phyloP scores from a whole-genome alignment of 2,888 invertebrate species.

The Geophilus truncorum region DNA sequence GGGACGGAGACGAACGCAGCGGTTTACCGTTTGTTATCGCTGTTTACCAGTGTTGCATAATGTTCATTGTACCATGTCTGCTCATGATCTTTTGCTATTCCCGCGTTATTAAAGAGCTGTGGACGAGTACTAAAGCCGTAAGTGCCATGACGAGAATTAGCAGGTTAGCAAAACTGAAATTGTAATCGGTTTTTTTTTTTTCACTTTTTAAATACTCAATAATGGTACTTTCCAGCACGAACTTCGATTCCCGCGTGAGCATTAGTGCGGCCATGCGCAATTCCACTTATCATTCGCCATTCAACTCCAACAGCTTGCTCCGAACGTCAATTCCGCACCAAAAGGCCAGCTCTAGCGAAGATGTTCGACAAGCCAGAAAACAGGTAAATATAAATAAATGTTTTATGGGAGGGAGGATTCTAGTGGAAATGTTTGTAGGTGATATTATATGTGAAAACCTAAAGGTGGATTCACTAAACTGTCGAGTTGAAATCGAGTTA shows the following conservation, averaged over 20 bases:
- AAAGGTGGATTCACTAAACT: too few species aligned
- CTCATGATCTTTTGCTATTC: slow-evolving; percentile 50
- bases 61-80: slow-evolving; percentile 48
- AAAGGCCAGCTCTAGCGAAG: slow-evolving; percentile 19
- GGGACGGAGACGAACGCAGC: slow-evolving; percentile 37
- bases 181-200: neutral
- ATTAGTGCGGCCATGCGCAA: slow-evolving; percentile 14
- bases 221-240: too few species aligned
- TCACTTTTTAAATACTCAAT: neutral
- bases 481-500: too few species aligned
- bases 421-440: too few species aligned
- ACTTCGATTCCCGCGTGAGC: slow-evolving; percentile 4
- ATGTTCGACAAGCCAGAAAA: slow-evolving; percentile 40
- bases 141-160: slow-evolving; percentile 44
- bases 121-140: slow-evolving; percentile 49
- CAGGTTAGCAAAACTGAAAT: neutral
- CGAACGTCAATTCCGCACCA: neutral
- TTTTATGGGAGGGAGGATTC: too few species aligned
- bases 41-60: slow-evolving; percentile 48
- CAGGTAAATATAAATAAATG: slow-evolving; percentile 39
- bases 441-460: too few species aligned
- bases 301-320: neutral
- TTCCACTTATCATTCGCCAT: neutral
- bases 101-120: slow-evolving; percentile 50
- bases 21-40: slow-evolving; percentile 43